Conservation (phyloP, 30 jellyfish, hydroid and myxozoan genomes). For the Chrysaora quinquecirrha region DNA sequence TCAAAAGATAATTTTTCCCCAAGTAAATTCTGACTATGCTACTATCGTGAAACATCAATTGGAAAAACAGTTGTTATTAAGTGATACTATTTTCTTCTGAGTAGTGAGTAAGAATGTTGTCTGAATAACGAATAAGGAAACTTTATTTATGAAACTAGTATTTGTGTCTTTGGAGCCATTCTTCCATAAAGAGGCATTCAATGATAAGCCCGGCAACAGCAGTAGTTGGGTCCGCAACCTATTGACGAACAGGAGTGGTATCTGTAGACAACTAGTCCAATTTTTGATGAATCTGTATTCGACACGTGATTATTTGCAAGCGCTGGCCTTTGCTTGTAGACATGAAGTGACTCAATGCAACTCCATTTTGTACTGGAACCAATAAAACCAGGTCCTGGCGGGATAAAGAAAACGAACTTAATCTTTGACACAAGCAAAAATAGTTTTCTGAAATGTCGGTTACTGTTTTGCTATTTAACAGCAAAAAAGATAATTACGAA, state of each 20-base stretch:
- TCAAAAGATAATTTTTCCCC: no score
- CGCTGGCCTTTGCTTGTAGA: background rate
- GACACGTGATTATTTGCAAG: background rate
- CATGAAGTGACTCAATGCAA: background rate
- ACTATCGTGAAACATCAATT: no score
- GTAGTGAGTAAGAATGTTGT: no score
- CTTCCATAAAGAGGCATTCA: background rate
- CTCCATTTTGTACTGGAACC: background rate
- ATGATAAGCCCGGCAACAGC: background rate
- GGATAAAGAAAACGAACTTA: background rate
- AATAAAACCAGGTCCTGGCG: background rate
- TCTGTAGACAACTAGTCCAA: background rate
- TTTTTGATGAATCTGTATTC: background rate
- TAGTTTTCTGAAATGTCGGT: no score
- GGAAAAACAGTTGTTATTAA: no score
- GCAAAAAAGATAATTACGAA: background rate
- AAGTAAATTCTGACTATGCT: no score
- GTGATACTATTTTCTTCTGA: no score
- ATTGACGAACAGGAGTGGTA: background rate
- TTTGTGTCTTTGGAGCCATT: background rate
- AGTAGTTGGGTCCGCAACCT: constrained; percentile 1
- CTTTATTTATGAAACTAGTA: no score
- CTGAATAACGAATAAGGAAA: no score
- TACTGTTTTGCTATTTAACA: no score
- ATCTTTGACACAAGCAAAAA: background rate